A percentile compares a stretch with the other conserved stretches of the same genome.
Conservation (phyloP, 1,140 invertebrate species). For the Euschistus heros region DNA sequence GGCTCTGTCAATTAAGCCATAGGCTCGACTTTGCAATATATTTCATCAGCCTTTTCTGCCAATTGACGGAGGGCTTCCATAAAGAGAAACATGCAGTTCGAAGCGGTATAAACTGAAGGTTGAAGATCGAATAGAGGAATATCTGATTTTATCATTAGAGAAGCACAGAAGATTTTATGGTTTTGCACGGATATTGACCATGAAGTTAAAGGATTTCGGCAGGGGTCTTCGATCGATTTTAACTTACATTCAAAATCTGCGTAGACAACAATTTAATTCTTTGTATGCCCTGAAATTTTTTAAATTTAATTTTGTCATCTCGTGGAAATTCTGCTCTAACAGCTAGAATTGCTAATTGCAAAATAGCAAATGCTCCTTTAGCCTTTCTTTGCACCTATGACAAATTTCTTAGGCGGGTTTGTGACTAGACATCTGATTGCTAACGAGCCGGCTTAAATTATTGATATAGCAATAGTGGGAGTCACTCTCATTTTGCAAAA, state of each 20-base stretch:
- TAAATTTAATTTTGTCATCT: neutral
- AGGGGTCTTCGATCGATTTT: neutral
- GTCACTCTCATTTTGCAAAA: no score
- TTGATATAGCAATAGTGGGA: no score
- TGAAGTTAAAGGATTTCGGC: neutral
- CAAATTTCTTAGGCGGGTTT: no score
- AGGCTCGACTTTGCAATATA: no score
- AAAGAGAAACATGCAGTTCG: neutral
- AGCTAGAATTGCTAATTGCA: no score
- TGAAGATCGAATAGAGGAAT: neutral
- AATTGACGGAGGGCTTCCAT: neutral
- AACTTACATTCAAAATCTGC: neutral
- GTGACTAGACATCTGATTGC: no score
- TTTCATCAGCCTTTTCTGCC: neutral
- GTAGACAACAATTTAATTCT: neutral
- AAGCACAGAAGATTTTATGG: neutral
- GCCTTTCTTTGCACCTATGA: no score
- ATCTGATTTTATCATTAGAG: neutral
- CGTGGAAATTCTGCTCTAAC: neutral
- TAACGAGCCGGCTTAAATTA: no score
- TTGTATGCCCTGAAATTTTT: neutral
- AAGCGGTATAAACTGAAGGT: neutral
- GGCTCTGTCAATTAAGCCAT: neutral
- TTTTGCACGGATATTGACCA: neutral
- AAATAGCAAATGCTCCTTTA: no score